phyloP scores from a whole-genome alignment of 2,888 invertebrate species.

The Andrena praecox region DNA sequence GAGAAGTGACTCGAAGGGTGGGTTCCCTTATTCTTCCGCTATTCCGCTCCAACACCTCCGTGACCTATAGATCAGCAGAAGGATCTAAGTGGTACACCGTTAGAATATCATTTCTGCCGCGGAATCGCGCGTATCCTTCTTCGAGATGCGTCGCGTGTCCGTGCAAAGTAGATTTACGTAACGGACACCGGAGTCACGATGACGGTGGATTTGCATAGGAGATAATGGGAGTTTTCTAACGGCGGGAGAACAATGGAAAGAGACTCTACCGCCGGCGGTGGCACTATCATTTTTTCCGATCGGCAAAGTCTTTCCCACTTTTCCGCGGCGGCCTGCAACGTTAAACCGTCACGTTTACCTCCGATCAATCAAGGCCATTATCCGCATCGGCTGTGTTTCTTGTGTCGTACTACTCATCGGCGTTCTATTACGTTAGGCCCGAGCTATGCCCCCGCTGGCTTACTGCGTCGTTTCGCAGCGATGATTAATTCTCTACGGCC shows the following conservation, averaged over 20 bases:
- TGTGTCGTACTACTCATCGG: slow-evolving; percentile 68
- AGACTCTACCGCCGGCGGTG: slow-evolving; percentile 24
- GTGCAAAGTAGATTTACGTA: slow-evolving; percentile 45
- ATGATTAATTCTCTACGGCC: slow-evolving; percentile 71
- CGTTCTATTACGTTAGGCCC: slow-evolving; percentile 70
- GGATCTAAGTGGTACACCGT: not conserved
- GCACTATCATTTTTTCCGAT: slow-evolving; percentile 58
- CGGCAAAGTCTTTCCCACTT: slow-evolving; percentile 50
- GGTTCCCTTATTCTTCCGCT: too few species aligned
- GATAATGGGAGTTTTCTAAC: slow-evolving; percentile 40
- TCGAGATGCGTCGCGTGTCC: slow-evolving; percentile 14
- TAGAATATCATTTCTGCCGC: slow-evolving; percentile 9
- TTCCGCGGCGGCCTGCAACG: slow-evolving; percentile 42
- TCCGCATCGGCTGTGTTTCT: slow-evolving; percentile 65
- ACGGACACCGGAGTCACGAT: slow-evolving; percentile 10
- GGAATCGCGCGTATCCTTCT: slow-evolving; percentile 1
- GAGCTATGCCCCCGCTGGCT: slow-evolving; percentile 60
- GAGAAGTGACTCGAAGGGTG: too few species aligned
- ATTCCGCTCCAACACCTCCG: too few species aligned
- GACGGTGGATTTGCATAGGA: slow-evolving; percentile 39
- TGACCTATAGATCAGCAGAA: too few species aligned
- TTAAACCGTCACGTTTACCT: slow-evolving; percentile 67
- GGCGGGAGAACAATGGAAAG: slow-evolving; percentile 52
- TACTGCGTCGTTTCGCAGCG: slow-evolving; percentile 73
- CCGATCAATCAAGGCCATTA: slow-evolving; percentile 72